These are phyloP conservation scores for Variabilichromis moorii DNA, from an alignment of 2,113 vertebrate genomes.

Conservation along the genomic window DNA sequence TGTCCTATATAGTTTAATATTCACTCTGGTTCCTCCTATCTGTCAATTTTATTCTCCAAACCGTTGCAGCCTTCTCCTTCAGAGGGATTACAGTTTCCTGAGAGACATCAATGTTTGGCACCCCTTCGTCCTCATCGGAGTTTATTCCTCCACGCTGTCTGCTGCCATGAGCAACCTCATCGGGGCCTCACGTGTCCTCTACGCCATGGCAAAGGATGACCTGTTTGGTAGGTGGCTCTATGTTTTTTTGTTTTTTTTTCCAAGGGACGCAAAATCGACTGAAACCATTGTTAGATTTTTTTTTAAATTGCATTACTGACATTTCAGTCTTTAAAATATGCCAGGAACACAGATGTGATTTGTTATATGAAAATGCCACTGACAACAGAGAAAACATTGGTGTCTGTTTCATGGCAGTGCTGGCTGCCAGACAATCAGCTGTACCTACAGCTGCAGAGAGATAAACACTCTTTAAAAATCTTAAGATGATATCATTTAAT, in stretches of 20 bases:
- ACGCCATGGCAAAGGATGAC: conserved; percentile 82
- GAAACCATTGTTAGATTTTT: background rate
- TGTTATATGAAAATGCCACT: background rate
- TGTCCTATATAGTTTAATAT: background rate
- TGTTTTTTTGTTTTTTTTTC: background rate
- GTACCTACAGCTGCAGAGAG: background rate
- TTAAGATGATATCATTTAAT: background rate
- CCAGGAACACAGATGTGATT: background rate
- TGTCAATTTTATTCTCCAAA: background rate
- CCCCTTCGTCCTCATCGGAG: conserved; percentile 79
- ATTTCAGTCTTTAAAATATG: background rate
- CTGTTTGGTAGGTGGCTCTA: conserved; percentile 75
- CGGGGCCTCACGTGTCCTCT: conserved; percentile 85
- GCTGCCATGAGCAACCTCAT: conserved; percentile 89
- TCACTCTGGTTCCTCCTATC: background rate
- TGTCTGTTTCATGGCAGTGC: background rate
- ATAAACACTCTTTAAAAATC: background rate
- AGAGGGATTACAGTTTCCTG: conserved; percentile 83
- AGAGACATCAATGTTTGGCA: conserved; percentile 82
- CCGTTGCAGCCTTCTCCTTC: conserved; percentile 71
- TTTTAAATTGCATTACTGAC: background rate
- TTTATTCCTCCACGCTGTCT: conserved; percentile 82
- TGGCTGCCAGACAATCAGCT: background rate
- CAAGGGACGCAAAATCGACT: background rate
- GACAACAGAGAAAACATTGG: background rate